A percentile compares a stretch with the other conserved stretches of the same genome.
Evolutionary conservation across 2,888 invertebrate species (phyloP).

Genomic region (Idaea straminata): DNA sequence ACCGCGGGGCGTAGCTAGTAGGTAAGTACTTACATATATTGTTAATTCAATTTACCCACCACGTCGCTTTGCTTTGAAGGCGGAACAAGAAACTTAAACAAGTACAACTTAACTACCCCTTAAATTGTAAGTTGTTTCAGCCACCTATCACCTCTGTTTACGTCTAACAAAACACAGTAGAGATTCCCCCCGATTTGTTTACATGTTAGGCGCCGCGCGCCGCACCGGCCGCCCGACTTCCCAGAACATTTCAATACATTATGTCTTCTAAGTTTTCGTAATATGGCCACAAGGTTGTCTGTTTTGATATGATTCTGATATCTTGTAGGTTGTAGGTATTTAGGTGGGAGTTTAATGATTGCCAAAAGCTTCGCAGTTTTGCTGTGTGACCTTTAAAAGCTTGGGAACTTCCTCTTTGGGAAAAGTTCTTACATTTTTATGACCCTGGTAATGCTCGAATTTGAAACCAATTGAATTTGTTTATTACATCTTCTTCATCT

Average conservation of each 20-base stretch:
- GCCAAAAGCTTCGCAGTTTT: not conserved
- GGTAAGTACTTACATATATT: too few species aligned
- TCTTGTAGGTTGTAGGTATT: not conserved
- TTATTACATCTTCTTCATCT: too few species aligned
- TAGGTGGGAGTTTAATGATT: not conserved
- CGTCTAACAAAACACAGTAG: not conserved
- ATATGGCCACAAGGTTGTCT: not conserved
- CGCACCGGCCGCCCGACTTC: not conserved
- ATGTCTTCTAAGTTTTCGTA: not conserved
- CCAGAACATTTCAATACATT: not conserved
- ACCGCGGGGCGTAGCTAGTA: too few species aligned
- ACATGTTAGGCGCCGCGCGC: not conserved
- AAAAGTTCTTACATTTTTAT: too few species aligned
- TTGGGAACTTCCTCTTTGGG: too few species aligned
- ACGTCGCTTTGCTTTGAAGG: not conserved
- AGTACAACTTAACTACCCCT: not conserved
- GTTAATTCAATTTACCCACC: too few species aligned
- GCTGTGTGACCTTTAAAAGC: not conserved
- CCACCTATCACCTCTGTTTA: slow-evolving; percentile 1
- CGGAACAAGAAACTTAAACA: not conserved
- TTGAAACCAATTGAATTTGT: too few species aligned
- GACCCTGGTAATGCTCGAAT: too few species aligned
- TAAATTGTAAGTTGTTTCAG: not conserved
- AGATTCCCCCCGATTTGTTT: not conserved
- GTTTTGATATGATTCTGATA: not conserved